Conservation (phyloP, 2,113 vertebrate species). For the Columbina picui region DNA sequence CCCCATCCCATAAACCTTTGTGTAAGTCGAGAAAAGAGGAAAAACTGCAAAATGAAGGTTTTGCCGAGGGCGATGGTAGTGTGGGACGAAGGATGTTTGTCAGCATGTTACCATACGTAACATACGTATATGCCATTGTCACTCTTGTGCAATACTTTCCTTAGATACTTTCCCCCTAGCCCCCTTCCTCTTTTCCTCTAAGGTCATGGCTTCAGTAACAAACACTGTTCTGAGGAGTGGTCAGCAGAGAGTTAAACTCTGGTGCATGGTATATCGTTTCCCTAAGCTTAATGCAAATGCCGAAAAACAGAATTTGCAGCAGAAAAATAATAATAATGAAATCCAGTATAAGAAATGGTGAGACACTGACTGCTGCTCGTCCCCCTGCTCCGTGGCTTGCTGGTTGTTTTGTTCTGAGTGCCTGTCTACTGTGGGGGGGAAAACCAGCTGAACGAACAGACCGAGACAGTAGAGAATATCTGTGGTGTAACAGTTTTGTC, state of each 20-base stretch:
- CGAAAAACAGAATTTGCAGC: background rate
- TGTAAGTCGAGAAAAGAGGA: background rate
- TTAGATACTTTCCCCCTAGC: background rate
- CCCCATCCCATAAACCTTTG: background rate
- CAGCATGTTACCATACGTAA: rapidly evolving
- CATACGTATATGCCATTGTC: too few species aligned
- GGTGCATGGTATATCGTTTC: background rate
- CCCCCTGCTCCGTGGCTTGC: background rate
- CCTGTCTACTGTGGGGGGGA: background rate
- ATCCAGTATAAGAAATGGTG: background rate
- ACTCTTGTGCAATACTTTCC: background rate
- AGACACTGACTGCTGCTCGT: background rate
- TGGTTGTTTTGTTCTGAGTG: background rate
- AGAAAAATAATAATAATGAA: background rate
- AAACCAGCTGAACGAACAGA: background rate
- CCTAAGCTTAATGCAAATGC: background rate
- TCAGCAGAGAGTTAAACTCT: background rate
- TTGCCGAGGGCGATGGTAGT: too few species aligned
- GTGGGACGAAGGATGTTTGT: background rate
- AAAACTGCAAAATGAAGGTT: background rate
- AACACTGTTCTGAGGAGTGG: background rate
- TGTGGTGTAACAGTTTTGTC: background rate
- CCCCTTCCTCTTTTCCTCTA: background rate
- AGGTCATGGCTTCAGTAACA: background rate
- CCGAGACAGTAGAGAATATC: background rate